Percentiles rank a stretch among this genome's conserved stretches.
Evolutionary conservation across 2,888 invertebrate species (phyloP).

Genomic region (Mesorhabditis belari): DNA sequence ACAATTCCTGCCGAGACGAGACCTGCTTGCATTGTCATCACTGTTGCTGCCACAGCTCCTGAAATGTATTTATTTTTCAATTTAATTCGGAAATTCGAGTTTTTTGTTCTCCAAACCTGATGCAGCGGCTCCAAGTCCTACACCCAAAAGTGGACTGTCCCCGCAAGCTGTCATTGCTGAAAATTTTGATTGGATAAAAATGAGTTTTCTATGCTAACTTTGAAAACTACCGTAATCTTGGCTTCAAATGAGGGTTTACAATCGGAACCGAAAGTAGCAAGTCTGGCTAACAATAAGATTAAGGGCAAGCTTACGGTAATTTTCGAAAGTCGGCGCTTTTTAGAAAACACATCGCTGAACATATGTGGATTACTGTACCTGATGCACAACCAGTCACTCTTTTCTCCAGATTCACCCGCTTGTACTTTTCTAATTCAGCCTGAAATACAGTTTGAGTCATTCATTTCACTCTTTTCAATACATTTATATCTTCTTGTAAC

Average conservation of each 20-base stretch:
- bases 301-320: no score
- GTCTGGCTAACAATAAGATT: background rate
- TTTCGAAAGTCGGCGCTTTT: no score
- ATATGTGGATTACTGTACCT: no score
- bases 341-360: no score
- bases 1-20: constrained; percentile 44
- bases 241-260: no score
- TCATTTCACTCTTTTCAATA: no score
- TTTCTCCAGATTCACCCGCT: constrained; percentile 46
- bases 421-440: constrained; percentile 48
- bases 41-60: constrained; percentile 42
- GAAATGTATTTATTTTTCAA: background rate
- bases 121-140: constrained; percentile 36
- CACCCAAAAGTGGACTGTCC: constrained; percentile 45
- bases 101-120: constrained; percentile 6
- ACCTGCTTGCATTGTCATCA: constrained; percentile 46
- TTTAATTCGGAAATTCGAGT: background rate
- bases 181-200: no score
- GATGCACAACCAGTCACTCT: constrained; percentile 35
- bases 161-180: constrained; percentile 50
- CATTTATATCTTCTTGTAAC: constrained; percentile 50
- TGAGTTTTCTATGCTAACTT: no score
- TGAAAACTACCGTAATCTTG: no score
- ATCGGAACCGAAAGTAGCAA: no score
- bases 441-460: constrained; percentile 21